phyloP scores from a whole-genome alignment of 2,113 vertebrate species.

The Plecotus auritus region DNA sequence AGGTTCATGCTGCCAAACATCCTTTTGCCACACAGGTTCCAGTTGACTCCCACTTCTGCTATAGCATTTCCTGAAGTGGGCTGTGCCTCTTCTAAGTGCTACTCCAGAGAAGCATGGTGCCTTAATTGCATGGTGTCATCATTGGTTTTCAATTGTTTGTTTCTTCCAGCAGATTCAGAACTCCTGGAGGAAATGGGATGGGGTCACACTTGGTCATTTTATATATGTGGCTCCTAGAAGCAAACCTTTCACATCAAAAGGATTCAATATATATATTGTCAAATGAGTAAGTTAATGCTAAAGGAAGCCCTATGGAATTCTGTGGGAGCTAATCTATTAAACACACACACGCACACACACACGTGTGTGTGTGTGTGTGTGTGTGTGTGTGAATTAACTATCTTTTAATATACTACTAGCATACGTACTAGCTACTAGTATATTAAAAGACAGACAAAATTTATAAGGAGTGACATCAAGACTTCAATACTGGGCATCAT shows the following conservation, averaged over 20 bases:
- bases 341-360: background rate
- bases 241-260: background rate
- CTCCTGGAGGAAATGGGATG: background rate
- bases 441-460: background rate
- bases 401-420: no score
- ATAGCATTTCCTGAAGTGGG: background rate
- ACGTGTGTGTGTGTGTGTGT: no score
- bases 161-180: background rate
- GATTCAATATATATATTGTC: background rate
- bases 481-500: background rate
- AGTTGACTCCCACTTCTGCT: background rate
- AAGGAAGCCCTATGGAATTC: background rate
- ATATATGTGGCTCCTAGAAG: background rate
- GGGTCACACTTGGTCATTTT: background rate
- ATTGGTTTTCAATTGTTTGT: background rate
- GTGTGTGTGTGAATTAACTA: background rate
- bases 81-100: fast-evolving
- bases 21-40: background rate
- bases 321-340: background rate
- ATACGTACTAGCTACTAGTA: background rate
- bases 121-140: no score
- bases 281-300: background rate
- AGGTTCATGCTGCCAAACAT: fast-evolving
- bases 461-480: background rate
- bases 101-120: background rate